Percentiles rank a stretch among this genome's conserved stretches.
These are phyloP conservation scores for Graptemys geographica DNA, from an alignment of 2,797 vertebrate species.

Conservation along the genomic window DNA sequence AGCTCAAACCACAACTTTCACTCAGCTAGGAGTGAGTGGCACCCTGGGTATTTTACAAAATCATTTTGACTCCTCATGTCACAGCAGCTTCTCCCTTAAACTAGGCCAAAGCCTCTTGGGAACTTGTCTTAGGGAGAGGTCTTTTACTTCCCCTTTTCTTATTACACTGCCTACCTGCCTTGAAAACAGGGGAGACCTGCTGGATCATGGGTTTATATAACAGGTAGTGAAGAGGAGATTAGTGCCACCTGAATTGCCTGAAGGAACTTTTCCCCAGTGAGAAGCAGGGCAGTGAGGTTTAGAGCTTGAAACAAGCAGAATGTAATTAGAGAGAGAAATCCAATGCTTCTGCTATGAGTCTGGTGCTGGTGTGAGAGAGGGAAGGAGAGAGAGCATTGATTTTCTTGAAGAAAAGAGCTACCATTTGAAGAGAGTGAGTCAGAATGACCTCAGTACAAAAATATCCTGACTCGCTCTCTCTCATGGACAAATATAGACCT, in stretches of 20 bases:
- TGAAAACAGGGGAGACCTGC: not conserved
- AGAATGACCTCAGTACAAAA: slow-evolving; percentile 75
- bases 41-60: not conserved
- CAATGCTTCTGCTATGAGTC: not conserved
- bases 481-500: slow-evolving; percentile 68
- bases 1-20: not conserved
- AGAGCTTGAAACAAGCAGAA: not conserved
- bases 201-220: not conserved
- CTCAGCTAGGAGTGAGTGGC: no score
- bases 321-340: not conserved
- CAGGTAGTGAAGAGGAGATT: not conserved
- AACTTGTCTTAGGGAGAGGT: not conserved
- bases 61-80: accelerated
- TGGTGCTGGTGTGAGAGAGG: not conserved
- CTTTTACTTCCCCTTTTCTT: not conserved
- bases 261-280: not conserved
- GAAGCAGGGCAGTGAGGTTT: not conserved
- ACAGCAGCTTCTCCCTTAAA: not conserved
- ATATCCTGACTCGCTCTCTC: slow-evolving; percentile 53
- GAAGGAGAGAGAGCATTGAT: slow-evolving; percentile 8
- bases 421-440: slow-evolving; percentile 43
- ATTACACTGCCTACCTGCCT: not conserved
- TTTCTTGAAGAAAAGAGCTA: slow-evolving; percentile 66
- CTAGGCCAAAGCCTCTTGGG: not conserved
- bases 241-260: not conserved